phyloP scores from a whole-genome alignment of 2,113 vertebrate genomes.

The Toxotes chatareus region DNA sequence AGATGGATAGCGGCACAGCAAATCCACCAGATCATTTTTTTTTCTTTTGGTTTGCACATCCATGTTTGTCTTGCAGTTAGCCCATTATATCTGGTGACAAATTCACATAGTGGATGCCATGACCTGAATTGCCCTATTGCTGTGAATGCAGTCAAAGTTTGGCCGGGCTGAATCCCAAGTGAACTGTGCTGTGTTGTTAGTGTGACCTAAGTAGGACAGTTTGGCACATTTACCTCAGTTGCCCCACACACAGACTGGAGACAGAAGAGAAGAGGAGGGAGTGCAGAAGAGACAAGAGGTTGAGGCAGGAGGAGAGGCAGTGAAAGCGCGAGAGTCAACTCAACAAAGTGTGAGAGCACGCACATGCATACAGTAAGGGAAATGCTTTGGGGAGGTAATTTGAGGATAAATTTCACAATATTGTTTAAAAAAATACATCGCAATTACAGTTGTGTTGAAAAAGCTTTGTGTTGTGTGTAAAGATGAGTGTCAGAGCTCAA shows the following conservation, averaged over 20 bases:
- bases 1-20: background rate
- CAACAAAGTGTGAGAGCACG: slow-evolving; percentile 48
- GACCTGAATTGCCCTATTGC: slow-evolving; percentile 43
- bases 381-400: slow-evolving; percentile 18
- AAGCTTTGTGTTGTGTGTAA: background rate
- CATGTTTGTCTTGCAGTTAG: slow-evolving; percentile 15
- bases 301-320: slow-evolving; percentile 32
- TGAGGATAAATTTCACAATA: slow-evolving; percentile 15
- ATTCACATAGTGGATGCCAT: slow-evolving; percentile 35
- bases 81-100: slow-evolving; percentile 27
- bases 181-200: slow-evolving; percentile 56
- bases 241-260: slow-evolving; percentile 48
- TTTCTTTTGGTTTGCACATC: slow-evolving; percentile 1
- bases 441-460: background rate
- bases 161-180: slow-evolving; percentile 48
- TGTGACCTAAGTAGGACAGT: slow-evolving; percentile 72
- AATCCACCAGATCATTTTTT: slow-evolving; percentile 12
- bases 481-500: background rate
- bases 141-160: slow-evolving; percentile 54
- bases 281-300: slow-evolving; percentile 50
- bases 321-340: slow-evolving; percentile 28
- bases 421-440: background rate
- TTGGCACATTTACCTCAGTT: slow-evolving; percentile 75
- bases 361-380: slow-evolving; percentile 41
- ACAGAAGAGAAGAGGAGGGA: slow-evolving; percentile 36